Percentiles rank a stretch among this genome's conserved stretches.
These are phyloP conservation scores for Chaetops frenatus DNA, from an alignment of 2,113 vertebrate species.

Conservation along the genomic window DNA sequence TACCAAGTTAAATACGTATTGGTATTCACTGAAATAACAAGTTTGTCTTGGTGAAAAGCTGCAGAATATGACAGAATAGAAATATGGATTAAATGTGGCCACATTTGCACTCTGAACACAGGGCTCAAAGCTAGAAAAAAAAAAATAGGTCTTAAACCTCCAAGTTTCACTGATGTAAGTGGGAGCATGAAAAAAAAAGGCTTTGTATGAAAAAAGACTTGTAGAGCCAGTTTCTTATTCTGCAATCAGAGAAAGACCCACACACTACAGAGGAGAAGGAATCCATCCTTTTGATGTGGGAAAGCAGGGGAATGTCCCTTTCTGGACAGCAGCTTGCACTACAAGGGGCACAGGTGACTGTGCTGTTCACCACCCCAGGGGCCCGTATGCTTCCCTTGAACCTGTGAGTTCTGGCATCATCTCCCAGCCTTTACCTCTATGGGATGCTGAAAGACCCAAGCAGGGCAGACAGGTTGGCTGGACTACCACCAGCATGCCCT, in stretches of 20 bases:
- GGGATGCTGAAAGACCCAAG: neutral
- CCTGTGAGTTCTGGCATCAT: neutral
- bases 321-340: neutral
- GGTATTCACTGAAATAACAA: neutral
- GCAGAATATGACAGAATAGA: neutral
- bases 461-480: neutral
- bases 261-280: neutral
- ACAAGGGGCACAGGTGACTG: fast-evolving
- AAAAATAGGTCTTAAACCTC: neutral
- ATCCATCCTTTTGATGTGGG: neutral
- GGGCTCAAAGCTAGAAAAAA: neutral
- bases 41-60: neutral
- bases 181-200: neutral
- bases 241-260: neutral
- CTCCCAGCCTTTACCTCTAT: neutral
- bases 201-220: neutral
- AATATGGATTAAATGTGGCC: neutral
- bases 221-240: neutral
- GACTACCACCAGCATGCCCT: neutral
- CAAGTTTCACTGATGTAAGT: neutral
- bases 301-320: neutral
- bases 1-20: neutral
- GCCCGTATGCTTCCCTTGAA: fast-evolving
- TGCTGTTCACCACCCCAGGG: neutral
- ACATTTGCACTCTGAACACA: neutral